A percentile compares a stretch with the other conserved stretches of the same genome.
Conservation (phyloP, 2,113 vertebrate genomes). For the Carettochelys insculpta region DNA sequence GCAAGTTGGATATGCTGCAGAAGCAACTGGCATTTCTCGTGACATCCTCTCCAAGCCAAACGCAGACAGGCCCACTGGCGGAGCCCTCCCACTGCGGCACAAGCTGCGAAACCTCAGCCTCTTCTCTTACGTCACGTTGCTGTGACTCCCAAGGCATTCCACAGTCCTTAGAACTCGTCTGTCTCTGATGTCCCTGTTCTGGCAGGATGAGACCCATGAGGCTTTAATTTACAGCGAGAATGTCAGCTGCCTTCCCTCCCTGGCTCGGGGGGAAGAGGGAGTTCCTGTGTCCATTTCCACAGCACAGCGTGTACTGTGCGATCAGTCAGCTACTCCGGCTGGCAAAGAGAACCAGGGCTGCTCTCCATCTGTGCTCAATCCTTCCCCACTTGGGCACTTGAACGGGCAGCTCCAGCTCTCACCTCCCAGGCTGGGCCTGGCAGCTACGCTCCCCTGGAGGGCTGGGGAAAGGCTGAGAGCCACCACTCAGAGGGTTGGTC, state of each 20-base stretch:
- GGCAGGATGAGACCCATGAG: not conserved
- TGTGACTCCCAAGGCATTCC: not conserved
- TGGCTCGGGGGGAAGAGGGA: too few species aligned
- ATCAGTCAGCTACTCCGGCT: too few species aligned
- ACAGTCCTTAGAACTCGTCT: not conserved
- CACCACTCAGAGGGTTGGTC: not conserved
- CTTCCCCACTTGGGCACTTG: not conserved
- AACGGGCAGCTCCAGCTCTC: not conserved
- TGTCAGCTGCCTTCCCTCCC: too few species aligned
- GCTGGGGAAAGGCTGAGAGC: not conserved
- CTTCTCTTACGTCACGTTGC: not conserved
- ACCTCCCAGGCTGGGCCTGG: not conserved
- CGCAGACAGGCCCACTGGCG: not conserved
- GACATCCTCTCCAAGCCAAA: not conserved
- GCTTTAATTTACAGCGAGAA: rapidly evolving
- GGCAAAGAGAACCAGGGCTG: not conserved
- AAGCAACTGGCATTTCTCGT: not conserved
- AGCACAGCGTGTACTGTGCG: too few species aligned
- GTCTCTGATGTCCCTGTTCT: not conserved
- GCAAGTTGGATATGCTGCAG: not conserved
- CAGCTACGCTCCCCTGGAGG: not conserved
- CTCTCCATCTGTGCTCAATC: not conserved
- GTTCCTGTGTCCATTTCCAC: too few species aligned
- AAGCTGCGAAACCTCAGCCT: not conserved
- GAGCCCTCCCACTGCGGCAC: not conserved